A percentile compares a stretch with the other conserved stretches of the same genome.
Conservation (phyloP, 2,113 vertebrate species). For the Ursus arctos region DNA sequence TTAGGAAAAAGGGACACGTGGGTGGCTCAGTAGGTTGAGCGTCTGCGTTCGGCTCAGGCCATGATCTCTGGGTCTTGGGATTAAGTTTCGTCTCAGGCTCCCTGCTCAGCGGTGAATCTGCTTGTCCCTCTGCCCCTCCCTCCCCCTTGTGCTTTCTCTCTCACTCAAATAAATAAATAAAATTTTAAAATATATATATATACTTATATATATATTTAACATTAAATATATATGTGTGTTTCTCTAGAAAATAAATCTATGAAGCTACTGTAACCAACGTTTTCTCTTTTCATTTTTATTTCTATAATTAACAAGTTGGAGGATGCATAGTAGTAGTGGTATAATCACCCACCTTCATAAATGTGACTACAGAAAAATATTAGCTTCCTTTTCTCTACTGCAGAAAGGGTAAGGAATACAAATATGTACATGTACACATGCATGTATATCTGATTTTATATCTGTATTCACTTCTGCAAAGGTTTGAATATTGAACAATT, state of each 20-base stretch:
- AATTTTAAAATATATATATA: background rate
- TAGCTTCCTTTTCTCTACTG: background rate
- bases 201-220: no score
- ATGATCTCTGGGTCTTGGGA: background rate
- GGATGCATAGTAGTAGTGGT: background rate
- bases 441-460: background rate
- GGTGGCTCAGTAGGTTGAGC: background rate
- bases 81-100: background rate
- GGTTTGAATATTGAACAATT: background rate
- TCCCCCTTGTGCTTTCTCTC: no score
- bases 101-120: background rate
- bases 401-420: background rate
- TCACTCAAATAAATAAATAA: background rate
- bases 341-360: background rate
- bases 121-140: background rate
- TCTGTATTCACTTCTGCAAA: background rate
- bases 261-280: background rate
- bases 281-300: conserved; percentile 4
- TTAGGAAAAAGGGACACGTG: background rate
- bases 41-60: background rate
- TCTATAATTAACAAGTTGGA: background rate
- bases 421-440: background rate
- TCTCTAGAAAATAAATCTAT: background rate
- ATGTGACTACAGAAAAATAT: background rate
- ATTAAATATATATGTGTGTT: no score